Percentiles rank a stretch among this genome's conserved stretches.
Conservation (phyloP, 2,797 vertebrate genomes). For the Microchirus variegatus region DNA sequence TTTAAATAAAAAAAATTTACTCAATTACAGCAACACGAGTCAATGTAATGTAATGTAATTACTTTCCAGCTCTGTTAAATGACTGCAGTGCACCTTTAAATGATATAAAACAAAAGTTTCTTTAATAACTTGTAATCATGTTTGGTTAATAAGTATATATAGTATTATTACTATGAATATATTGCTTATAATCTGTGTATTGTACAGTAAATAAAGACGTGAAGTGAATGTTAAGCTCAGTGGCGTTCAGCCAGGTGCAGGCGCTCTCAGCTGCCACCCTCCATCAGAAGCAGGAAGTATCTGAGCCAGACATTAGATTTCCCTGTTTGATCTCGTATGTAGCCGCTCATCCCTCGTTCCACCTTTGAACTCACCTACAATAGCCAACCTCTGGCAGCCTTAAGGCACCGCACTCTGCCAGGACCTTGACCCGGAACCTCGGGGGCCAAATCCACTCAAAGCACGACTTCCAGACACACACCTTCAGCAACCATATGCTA, state of each 20-base stretch:
- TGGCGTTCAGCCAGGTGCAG: constrained; percentile 42
- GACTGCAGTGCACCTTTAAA: too few relatives aligned
- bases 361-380: constrained; percentile 49
- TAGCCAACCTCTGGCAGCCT: constrained; percentile 36
- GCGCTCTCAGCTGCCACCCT: constrained; percentile 58
- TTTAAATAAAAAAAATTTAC: too few relatives aligned
- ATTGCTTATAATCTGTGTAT: neutral
- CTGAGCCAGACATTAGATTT: constrained; percentile 62
- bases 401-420: constrained; percentile 27
- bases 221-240: constrained; percentile 19
- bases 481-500: constrained; percentile 30
- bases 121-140: too few relatives aligned
- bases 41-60: too few relatives aligned
- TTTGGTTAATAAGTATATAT: too few relatives aligned
- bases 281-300: constrained; percentile 68
- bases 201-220: neutral
- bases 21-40: too few relatives aligned
- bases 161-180: too few relatives aligned
- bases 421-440: constrained; percentile 23
- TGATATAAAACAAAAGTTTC: too few relatives aligned
- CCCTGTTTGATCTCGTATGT: constrained; percentile 42
- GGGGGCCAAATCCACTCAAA: constrained; percentile 52
- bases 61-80: too few relatives aligned
- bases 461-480: constrained; percentile 13
- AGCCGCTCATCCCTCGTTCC: constrained; percentile 53